A percentile compares a stretch with the other conserved stretches of the same genome.
Conservation (phyloP, 2,113 vertebrate species). For the Zingel zingel region DNA sequence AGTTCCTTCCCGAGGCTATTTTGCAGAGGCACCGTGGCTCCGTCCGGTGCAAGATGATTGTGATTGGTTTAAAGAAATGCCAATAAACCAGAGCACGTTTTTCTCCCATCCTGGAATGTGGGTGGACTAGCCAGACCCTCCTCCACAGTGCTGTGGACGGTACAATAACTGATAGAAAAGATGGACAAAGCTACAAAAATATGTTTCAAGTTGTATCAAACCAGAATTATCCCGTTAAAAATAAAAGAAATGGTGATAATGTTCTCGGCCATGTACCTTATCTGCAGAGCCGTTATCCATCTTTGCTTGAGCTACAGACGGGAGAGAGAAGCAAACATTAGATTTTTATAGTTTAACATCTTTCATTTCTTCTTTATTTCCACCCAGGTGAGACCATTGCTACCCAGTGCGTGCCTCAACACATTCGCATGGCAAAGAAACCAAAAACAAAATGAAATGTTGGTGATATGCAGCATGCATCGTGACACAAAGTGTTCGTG, state of each 20-base stretch:
- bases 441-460: not conserved
- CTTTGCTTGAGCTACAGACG: conserved; percentile 78
- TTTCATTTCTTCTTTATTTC: not conserved
- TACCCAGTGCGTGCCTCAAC: conserved; percentile 15
- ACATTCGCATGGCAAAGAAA: conserved; percentile 33
- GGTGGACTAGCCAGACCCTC: too few species aligned
- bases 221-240: not conserved
- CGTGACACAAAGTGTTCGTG: conserved; percentile 45
- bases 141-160: too few species aligned
- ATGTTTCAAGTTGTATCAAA: conserved; percentile 20
- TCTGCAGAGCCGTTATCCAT: conserved; percentile 77
- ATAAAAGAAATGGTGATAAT: not conserved
- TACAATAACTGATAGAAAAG: not conserved
- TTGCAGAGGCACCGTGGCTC: too few species aligned
- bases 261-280: conserved; percentile 72
- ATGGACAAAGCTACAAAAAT: not conserved
- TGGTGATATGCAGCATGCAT: conserved; percentile 75
- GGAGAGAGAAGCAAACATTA: conserved; percentile 28
- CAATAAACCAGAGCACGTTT: too few species aligned
- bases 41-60: too few species aligned
- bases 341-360: not conserved
- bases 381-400: conserved; percentile 15
- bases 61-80: too few species aligned
- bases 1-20: too few species aligned
- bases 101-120: too few species aligned